Conservation (phyloP, 1,140 invertebrate genomes). For the Nephotettix cincticeps region DNA sequence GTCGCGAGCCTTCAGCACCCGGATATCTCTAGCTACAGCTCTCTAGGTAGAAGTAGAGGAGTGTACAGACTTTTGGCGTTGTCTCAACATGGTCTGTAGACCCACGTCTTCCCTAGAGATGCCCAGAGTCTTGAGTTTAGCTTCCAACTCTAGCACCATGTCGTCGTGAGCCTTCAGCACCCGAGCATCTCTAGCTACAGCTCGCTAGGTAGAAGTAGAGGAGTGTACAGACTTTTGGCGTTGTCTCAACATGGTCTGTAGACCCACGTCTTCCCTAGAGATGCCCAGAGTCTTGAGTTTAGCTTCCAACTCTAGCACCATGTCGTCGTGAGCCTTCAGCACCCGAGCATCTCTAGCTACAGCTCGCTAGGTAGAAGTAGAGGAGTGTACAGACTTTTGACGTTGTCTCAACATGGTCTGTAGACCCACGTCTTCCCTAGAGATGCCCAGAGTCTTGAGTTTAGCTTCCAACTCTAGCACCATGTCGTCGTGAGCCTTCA, state of each 20-base stretch:
- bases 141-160: constrained; percentile 70
- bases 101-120: constrained; percentile 59
- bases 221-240: not conserved
- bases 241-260: not conserved
- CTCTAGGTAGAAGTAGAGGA: constrained; percentile 46
- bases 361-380: too few relatives aligned
- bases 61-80: not conserved
- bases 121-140: constrained; percentile 71
- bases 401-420: not conserved
- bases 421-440: constrained; percentile 53
- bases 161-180: constrained; percentile 83
- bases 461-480: constrained; percentile 74
- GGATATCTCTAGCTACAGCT: constrained; percentile 79
- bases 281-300: constrained; percentile 74
- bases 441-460: constrained; percentile 68
- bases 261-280: constrained; percentile 55
- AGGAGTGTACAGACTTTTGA: not conserved
- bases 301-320: constrained; percentile 71
- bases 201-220: too few relatives aligned
- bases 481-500: constrained; percentile 81
- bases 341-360: constrained; percentile 75
- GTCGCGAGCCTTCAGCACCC: constrained; percentile 79
- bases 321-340: constrained; percentile 79
- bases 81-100: not conserved
- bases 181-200: constrained; percentile 75